Evolutionary conservation across 1,140 invertebrate species (phyloP).

Genomic region (Coboldia fuscipes): DNA sequence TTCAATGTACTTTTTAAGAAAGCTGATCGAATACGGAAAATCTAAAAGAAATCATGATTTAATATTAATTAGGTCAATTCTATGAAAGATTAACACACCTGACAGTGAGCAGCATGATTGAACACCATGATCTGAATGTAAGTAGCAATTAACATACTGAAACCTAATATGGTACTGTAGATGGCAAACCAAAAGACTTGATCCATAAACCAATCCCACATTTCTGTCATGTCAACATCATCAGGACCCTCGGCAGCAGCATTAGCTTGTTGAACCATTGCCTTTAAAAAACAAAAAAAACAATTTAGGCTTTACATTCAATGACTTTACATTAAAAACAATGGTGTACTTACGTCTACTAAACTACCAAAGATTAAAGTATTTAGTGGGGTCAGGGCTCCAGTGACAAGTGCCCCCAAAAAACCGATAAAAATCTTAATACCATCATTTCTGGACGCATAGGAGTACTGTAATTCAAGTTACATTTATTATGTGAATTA

Average conservation of each 20-base stretch:
- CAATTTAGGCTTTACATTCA: not conserved
- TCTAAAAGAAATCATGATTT: slow-evolving; percentile 13
- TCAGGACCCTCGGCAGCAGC: slow-evolving; percentile 14
- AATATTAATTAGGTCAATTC: too few species aligned
- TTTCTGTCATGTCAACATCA: slow-evolving; percentile 6
- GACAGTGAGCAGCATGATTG: slow-evolving; percentile 41
- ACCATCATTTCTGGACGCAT: too few species aligned
- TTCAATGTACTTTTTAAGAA: slow-evolving; percentile 40
- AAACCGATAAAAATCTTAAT: slow-evolving; percentile 34
- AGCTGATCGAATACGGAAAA: slow-evolving; percentile 29
- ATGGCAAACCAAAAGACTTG: slow-evolving; percentile 29
- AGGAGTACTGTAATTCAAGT: too few species aligned
- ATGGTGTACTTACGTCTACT: slow-evolving; percentile 23
- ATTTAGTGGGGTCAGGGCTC: slow-evolving; percentile 37
- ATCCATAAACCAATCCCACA: too few species aligned
- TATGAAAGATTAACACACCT: too few species aligned
- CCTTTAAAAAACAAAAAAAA: too few species aligned
- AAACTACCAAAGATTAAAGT: slow-evolving; percentile 45
- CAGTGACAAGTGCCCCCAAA: slow-evolving; percentile 30
- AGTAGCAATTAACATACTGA: slow-evolving; percentile 30
- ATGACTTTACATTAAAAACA: slow-evolving; percentile 6
- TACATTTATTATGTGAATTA: too few species aligned
- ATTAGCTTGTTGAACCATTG: slow-evolving; percentile 4
- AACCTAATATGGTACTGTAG: slow-evolving; percentile 32
- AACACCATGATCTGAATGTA: slow-evolving; percentile 38